phyloP scores from a whole-genome alignment of 2,888 invertebrate genomes.

The Marronus borbonicus region DNA sequence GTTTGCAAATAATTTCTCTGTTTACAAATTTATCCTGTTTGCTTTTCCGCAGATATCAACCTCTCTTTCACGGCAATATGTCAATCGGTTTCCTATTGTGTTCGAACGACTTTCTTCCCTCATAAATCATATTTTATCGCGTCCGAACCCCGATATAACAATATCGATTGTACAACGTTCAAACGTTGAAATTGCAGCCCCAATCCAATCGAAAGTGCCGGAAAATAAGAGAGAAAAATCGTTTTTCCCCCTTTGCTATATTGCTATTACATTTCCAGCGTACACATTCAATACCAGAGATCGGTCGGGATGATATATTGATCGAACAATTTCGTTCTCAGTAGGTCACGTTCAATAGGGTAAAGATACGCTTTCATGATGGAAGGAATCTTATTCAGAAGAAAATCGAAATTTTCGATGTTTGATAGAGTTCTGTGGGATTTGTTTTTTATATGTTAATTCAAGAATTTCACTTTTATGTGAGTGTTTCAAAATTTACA shows the following conservation, averaged over 20 bases:
- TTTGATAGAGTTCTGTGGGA: too few species aligned
- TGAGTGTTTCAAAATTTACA: too few species aligned
- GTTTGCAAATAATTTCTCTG: too few species aligned
- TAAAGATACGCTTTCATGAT: background rate
- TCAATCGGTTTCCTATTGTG: background rate
- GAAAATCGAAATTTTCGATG: background rate
- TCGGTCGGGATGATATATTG: conserved; percentile 23
- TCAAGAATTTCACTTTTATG: too few species aligned
- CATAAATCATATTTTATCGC: conserved; percentile 29
- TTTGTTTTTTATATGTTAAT: too few species aligned
- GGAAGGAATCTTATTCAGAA: too few species aligned
- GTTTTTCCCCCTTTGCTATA: background rate
- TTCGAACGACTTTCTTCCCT: conserved; percentile 21
- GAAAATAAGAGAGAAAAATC: conserved; percentile 2
- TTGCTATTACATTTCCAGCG: too few species aligned
- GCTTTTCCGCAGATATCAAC: too few species aligned
- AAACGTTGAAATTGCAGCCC: conserved; percentile 3
- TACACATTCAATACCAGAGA: conserved; percentile 1
- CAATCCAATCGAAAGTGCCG: conserved; percentile 12
- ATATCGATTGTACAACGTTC: background rate
- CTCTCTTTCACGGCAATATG: too few species aligned
- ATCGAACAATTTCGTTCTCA: conserved; percentile 16
- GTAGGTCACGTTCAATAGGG: conserved; percentile 20
- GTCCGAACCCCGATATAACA: background rate
- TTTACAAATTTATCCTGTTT: too few species aligned